phyloP scores from a whole-genome alignment of 2,113 vertebrate genomes.

The Acrocephalus arundinaceus region DNA sequence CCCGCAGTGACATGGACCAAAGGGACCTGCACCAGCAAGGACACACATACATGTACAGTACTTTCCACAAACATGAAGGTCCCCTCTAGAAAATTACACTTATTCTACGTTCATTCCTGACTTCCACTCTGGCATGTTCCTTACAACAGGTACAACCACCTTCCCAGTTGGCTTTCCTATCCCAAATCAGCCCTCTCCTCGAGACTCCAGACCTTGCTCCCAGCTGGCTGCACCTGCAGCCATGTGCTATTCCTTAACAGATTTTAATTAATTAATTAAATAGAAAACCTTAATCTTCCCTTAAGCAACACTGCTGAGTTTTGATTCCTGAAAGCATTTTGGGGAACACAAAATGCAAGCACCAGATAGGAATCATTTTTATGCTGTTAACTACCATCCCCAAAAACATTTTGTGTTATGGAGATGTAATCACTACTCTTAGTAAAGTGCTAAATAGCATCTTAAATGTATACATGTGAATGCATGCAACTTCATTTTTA shows the following conservation, averaged over 20 bases:
- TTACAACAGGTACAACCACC: not conserved
- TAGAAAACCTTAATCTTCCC: not conserved
- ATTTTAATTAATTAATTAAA: not conserved
- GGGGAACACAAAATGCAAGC: not conserved
- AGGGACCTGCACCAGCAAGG: not conserved
- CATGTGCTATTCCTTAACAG: not conserved
- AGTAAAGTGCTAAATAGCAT: not conserved
- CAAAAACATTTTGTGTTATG: not conserved
- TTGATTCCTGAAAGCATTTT: not conserved
- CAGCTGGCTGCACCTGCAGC: not conserved
- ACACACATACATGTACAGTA: accelerated
- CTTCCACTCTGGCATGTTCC: not conserved
- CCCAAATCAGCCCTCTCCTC: not conserved
- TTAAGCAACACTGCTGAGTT: not conserved
- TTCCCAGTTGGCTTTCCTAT: not conserved
- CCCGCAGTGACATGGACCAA: not conserved
- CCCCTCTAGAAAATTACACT: not conserved
- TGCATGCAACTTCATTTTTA: not conserved
- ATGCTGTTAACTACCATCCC: not conserved
- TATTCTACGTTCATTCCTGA: not conserved
- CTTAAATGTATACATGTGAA: not conserved
- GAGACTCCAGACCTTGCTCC: not conserved
- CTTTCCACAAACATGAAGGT: not conserved
- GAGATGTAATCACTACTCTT: not conserved
- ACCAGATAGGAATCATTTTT: not conserved